Evolutionary conservation across 1,140 invertebrate genomes (phyloP).

Genomic region (Trypoxylus dichotomus): DNA sequence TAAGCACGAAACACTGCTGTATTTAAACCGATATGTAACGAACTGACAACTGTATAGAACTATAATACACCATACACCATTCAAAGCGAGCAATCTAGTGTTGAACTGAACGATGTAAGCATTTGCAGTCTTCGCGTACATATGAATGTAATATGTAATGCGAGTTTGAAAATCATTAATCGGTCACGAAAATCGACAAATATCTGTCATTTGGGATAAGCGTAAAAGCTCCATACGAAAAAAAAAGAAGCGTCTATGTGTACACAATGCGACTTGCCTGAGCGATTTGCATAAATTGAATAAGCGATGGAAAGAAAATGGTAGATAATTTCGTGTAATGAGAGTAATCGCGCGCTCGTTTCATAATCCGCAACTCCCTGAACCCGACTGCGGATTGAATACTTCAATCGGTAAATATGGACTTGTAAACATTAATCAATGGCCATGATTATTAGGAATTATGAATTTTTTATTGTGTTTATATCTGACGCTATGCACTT

Average conservation of each 20-base stretch:
- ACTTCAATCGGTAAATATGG: background rate
- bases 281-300: conserved; percentile 17
- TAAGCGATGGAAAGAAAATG: conserved; percentile 5
- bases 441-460: background rate
- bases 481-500: background rate
- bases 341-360: background rate
- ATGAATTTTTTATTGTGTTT: background rate
- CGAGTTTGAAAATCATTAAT: conserved; percentile 5
- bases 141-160: background rate
- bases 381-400: background rate
- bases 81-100: no score
- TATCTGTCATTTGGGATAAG: background rate
- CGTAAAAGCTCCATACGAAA: background rate
- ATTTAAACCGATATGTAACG: no score
- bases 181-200: conserved; percentile 21
- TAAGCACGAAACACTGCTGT: no score
- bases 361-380: background rate
- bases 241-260: background rate
- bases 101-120: no score
- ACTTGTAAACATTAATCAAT: background rate
- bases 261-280: background rate
- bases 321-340: conserved; percentile 20
- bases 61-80: no score
- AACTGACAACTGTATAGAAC: no score
- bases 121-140: background rate